Evolutionary conservation across 2,797 vertebrate species (phyloP).

Genomic region (Silurus lanzhouensis): DNA sequence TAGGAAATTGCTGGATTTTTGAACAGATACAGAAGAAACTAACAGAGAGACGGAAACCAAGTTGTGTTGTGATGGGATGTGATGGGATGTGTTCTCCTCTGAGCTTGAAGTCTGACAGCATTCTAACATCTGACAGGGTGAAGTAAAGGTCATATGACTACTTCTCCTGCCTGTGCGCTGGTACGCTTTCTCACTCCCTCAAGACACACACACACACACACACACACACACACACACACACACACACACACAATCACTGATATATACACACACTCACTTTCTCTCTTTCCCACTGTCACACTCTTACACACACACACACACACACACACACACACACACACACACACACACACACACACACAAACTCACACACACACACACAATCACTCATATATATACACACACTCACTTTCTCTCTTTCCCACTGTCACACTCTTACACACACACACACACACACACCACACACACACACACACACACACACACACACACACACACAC

Average conservation of each 20-base stretch:
- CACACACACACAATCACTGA: no score
- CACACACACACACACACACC: no score
- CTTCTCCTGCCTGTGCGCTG: constrained; percentile 9
- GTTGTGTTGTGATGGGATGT: no score
- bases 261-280: no score
- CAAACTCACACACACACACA: not conserved
- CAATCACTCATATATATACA: no score
- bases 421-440: no score
- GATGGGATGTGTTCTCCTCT: not conserved
- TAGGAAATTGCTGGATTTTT: not conserved
- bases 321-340: not conserved
- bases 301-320: no score
- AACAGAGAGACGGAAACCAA: not conserved
- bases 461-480: no score
- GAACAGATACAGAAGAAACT: not conserved
- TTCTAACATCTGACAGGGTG: constrained; percentile 21
- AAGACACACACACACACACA: not conserved
- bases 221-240: not conserved
- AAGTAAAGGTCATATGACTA: constrained; percentile 25
- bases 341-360: not conserved
- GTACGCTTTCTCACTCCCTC: not conserved
- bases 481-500: no score
- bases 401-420: no score
- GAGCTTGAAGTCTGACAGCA: constrained; percentile 22
- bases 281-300: no score